Conservation (phyloP, 2,113 vertebrate species). For the Antidorcas marsupialis region DNA sequence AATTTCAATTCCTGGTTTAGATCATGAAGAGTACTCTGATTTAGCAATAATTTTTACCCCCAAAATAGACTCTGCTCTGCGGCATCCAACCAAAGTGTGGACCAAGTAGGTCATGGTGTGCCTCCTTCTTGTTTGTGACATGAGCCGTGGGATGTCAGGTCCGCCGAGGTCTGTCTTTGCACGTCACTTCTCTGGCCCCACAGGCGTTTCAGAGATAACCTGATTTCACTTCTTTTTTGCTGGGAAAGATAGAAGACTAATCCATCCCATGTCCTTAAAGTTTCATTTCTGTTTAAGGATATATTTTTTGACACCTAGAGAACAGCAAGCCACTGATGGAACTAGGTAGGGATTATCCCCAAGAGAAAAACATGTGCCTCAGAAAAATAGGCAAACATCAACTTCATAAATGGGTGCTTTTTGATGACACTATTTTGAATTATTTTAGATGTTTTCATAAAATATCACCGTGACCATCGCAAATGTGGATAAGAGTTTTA, state of each 20-base stretch:
- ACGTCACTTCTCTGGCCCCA: not conserved
- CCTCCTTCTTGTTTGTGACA: not conserved
- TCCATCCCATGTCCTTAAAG: not conserved
- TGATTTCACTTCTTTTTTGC: not conserved
- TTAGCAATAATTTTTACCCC: not conserved
- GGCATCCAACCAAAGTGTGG: not conserved
- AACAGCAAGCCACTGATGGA: not conserved
- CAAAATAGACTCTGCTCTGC: not conserved
- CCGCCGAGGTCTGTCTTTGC: not conserved
- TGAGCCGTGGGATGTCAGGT: not conserved
- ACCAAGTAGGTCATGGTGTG: not conserved
- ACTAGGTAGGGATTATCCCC: not conserved
- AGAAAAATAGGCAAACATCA: not conserved
- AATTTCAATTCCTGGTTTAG: not conserved
- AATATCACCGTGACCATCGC: not conserved
- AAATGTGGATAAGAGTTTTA: not conserved
- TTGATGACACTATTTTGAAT: not conserved
- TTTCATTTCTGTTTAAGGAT: constrained; percentile 44
- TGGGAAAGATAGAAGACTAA: constrained; percentile 14
- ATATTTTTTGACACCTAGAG: not conserved
- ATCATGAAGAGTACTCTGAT: not conserved
- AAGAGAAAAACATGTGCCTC: not conserved
- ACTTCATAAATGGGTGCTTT: not conserved
- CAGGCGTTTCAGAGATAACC: not conserved
- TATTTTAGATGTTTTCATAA: not conserved